Evolutionary conservation across 2,888 invertebrate genomes (phyloP), one percentile per base, ranked within the genome.

Genomic region (Clusia tigrina): DNA sequence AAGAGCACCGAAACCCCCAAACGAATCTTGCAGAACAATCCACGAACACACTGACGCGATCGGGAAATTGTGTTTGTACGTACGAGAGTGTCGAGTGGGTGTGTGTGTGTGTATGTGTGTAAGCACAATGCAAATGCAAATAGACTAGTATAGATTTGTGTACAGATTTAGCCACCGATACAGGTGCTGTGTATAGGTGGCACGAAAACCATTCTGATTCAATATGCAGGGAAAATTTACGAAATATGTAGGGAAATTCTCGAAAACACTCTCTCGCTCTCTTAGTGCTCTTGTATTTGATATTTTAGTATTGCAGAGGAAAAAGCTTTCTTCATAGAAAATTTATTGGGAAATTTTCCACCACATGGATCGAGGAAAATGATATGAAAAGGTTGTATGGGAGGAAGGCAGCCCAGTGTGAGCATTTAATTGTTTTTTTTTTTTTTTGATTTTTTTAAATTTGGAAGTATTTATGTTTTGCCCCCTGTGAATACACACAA

Each of bases 281-380:
- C 23, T 46, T 15, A 10, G 3, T 42, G n/a, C 6, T 42, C n/a
- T 42, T n/a, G 42, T n/a, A 15, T 6, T 42, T 6, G 42, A 15
- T 42, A n/a, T 42, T 48, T 18, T 22, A 20, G 3, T 9, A 48
- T 48, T 48, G n/a, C 15, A 48, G 48, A 48, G 18, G 17, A 25
- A 54, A 60, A 54, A 60, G 60, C 60, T 60, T 54, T 53, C 18
- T n/a, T 25, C 18, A 2, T 26, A 66, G 60, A 60, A 65, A 66
- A 67, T 65, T 74, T 72, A 73, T 65, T 71, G 77, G 75, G 75
- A 79, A 76, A 73, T 78, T 66, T 63, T 75, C 68, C 67, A 60
- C 65, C 62, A 69, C 69, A 65, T 62, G 59, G n/a, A n/a, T n/a
- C n/a, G n/a, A n/a, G n/a, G 54, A 71, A 70, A 69, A 69, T 74